Percentiles rank a stretch among this genome's conserved stretches.
Evolutionary conservation across 2,113 vertebrate genomes (phyloP).

Genomic region (Ascaphus truei): DNA sequence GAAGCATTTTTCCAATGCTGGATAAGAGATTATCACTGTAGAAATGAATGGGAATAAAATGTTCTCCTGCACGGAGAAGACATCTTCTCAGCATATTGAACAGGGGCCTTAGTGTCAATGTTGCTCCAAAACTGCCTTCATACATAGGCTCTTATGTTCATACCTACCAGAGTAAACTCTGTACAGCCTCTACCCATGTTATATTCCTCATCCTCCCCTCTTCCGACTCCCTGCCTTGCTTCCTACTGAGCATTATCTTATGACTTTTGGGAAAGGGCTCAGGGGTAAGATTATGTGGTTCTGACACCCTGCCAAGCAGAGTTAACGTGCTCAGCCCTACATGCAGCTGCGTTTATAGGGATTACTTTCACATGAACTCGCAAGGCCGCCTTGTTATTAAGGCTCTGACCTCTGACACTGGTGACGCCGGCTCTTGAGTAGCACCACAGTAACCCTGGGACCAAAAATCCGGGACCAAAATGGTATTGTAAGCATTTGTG

Average conservation of each 20-base stretch:
- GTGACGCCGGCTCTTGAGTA: not conserved
- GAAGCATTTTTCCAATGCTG: too few relatives aligned
- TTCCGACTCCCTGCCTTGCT: constrained; percentile 7
- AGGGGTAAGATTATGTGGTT: not conserved
- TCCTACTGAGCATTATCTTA: constrained; percentile 17
- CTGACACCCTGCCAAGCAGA: constrained; percentile 3
- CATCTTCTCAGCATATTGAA: too few relatives aligned
- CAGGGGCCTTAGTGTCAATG: too few relatives aligned
- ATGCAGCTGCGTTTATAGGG: not conserved
- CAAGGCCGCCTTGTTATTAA: not conserved
- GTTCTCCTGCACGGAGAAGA: too few relatives aligned
- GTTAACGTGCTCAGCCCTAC: not conserved
- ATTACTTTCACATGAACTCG: constrained; percentile 22
- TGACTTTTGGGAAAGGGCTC: constrained; percentile 5
- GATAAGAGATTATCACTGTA: too few relatives aligned
- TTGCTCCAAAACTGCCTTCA: too few relatives aligned
- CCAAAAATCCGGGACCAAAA: too few relatives aligned
- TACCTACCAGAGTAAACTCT: not conserved
- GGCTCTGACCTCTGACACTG: not conserved
- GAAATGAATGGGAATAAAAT: too few relatives aligned
- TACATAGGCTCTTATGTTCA: too few relatives aligned
- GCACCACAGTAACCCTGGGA: not conserved
- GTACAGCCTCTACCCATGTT: not conserved
- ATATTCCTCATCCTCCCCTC: not conserved
- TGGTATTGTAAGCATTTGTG: too few relatives aligned